A percentile compares a stretch with the other conserved stretches of the same genome.
Evolutionary conservation across 2,113 vertebrate species (phyloP).

Genomic region (Gallinago media): DNA sequence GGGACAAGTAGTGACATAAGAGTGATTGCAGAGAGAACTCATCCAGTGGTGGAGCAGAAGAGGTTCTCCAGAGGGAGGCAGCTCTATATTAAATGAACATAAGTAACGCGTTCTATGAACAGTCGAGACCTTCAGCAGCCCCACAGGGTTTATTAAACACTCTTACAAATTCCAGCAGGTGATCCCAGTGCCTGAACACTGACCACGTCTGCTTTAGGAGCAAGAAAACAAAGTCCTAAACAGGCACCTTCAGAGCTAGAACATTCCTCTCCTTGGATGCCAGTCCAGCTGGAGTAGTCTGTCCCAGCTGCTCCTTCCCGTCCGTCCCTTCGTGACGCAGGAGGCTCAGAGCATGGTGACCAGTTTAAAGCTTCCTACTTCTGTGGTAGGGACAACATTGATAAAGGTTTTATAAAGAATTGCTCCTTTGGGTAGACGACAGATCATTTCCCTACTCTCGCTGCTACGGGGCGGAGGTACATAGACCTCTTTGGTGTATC

Average conservation of each 20-base stretch:
- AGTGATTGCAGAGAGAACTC: not conserved
- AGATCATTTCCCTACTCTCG: constrained; percentile 78
- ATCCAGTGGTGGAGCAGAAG: not conserved
- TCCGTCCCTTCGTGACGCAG: accelerated
- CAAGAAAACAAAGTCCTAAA: not conserved
- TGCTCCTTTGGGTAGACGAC: constrained; percentile 84
- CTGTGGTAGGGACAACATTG: constrained; percentile 83
- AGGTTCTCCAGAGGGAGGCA: not conserved
- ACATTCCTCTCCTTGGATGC: not conserved
- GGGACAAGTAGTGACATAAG: not conserved
- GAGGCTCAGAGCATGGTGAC: constrained; percentile 85
- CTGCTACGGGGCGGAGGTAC: constrained; percentile 81
- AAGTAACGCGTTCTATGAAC: not conserved
- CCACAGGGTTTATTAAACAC: constrained; percentile 3
- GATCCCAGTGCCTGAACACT: not conserved
- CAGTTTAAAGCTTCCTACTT: constrained; percentile 88
- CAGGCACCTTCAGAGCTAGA: not conserved
- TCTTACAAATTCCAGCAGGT: not conserved
- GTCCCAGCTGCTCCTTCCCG: not conserved
- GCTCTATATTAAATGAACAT: not conserved
- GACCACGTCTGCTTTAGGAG: not conserved
- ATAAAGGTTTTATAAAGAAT: constrained; percentile 96
- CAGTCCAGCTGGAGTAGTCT: not conserved
- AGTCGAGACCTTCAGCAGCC: not conserved
- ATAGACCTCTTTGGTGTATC: constrained; percentile 93